Conservation (phyloP, 2,888 invertebrate genomes). For the Agrilus mali region DNA sequence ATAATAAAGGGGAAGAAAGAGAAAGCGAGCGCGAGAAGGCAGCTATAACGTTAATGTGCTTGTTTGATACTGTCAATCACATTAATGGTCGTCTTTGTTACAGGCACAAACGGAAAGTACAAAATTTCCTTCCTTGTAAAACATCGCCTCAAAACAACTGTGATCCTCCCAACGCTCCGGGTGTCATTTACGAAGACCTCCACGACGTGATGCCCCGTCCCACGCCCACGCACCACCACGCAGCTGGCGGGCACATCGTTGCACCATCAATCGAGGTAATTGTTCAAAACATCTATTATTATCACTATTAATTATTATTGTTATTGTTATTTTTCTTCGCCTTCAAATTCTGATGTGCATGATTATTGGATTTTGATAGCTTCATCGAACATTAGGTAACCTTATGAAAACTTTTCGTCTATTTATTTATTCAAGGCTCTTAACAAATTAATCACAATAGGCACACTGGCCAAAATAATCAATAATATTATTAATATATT, state of each 20-base stretch:
- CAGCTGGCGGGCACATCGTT: slow-evolving; percentile 30
- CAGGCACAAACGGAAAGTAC: slow-evolving; percentile 80
- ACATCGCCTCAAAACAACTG: slow-evolving; percentile 49
- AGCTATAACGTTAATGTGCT: not conserved
- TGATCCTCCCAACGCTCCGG: slow-evolving; percentile 39
- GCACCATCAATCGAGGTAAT: slow-evolving; percentile 38
- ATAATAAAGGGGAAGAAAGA: too few relatives aligned
- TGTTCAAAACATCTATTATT: too few relatives aligned
- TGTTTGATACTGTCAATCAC: slow-evolving; percentile 14
- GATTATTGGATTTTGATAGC: too few relatives aligned
- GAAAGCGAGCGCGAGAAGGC: too few relatives aligned
- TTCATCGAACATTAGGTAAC: too few relatives aligned
- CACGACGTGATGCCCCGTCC: slow-evolving; percentile 49
- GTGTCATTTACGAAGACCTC: slow-evolving; percentile 68
- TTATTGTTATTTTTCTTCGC: not conserved
- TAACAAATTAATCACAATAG: not conserved
- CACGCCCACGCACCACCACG: slow-evolving; percentile 29
- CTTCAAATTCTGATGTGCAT: too few relatives aligned
- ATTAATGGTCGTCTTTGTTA: slow-evolving; percentile 27
- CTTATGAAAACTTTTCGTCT: too few relatives aligned
- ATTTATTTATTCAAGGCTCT: too few relatives aligned
- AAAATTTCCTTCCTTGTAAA: slow-evolving; percentile 73
- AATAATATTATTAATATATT: too few relatives aligned
- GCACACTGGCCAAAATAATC: too few relatives aligned
- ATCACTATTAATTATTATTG: not conserved